Evolutionary conservation across 2,888 invertebrate genomes (phyloP).

Genomic region (Pyrocoelia pectoralis): DNA sequence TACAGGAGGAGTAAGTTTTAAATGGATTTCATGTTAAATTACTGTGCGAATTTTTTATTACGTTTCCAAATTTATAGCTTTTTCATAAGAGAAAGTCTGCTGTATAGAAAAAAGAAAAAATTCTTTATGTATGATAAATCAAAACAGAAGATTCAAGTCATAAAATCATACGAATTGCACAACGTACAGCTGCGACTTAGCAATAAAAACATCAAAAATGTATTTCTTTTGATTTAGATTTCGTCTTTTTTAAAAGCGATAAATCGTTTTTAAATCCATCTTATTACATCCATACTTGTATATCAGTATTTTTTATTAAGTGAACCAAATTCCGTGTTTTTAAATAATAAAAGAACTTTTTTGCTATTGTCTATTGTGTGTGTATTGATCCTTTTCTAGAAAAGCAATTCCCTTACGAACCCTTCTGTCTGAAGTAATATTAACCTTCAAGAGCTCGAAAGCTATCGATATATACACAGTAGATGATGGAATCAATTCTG

Average conservation of each 20-base stretch:
- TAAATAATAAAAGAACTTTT: neutral
- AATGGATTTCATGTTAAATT: no score
- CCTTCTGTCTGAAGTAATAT: neutral
- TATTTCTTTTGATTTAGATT: neutral
- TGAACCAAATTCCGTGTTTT: neutral
- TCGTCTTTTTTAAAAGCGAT: neutral
- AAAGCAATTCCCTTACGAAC: conserved; percentile 1
- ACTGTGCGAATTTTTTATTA: neutral
- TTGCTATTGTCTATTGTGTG: neutral
- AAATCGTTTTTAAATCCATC: conserved; percentile 1
- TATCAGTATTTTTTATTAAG: neutral
- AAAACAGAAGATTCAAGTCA: neutral
- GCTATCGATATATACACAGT: conserved; percentile 27
- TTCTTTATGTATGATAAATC: conserved; percentile 1
- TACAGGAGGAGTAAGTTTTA: no score
- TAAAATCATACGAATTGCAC: neutral
- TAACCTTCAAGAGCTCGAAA: conserved; percentile 16
- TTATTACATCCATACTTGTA: neutral
- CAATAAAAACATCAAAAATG: conserved; percentile 1
- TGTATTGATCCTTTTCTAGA: neutral
- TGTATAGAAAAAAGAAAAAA: neutral
- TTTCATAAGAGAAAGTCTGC: neutral
- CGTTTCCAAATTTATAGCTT: neutral
- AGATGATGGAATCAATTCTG: conserved; percentile 32
- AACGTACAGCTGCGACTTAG: conserved; percentile 1